Evolutionary conservation across 2,888 invertebrate genomes (phyloP).

Genomic region (Erebia epiphron): DNA sequence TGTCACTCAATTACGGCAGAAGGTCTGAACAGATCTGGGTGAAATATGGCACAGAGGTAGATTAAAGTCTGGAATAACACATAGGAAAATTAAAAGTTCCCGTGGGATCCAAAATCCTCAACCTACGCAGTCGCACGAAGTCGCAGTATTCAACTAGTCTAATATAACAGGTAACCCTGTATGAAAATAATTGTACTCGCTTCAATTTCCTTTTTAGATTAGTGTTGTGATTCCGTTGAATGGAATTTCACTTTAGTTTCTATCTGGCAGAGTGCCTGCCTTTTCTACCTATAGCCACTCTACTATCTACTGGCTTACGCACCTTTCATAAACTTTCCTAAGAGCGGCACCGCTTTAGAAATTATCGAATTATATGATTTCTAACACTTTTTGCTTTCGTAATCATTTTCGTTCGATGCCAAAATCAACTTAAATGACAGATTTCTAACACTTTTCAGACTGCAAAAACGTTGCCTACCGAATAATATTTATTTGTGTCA

Average conservation of each 20-base stretch:
- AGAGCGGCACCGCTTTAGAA: constrained; percentile 18
- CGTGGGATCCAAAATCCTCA: too few species aligned
- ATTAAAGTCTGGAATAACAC: too few species aligned
- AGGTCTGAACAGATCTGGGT: too few species aligned
- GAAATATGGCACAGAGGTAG: too few species aligned
- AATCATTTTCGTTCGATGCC: constrained; percentile 1
- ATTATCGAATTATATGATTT: constrained; percentile 10
- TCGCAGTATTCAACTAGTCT: too few species aligned
- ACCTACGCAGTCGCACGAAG: too few species aligned
- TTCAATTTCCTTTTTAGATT: too few species aligned
- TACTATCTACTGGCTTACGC: constrained; percentile 30
- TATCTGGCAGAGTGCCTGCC: constrained; percentile 31
- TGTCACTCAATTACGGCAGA: too few species aligned
- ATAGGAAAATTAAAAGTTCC: too few species aligned
- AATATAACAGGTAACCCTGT: too few species aligned
- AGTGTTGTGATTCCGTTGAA: constrained; percentile 25
- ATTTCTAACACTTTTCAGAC: background rate
- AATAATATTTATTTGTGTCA: too few species aligned
- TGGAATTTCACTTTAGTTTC: constrained; percentile 36
- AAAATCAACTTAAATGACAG: background rate
- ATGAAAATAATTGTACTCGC: too few species aligned
- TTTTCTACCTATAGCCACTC: constrained; percentile 23
- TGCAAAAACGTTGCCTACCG: background rate
- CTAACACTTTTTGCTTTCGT: constrained; percentile 13
- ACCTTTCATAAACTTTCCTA: constrained; percentile 39